Evolutionary conservation across 2,797 vertebrate species (phyloP), one percentile per base, ranked within the genome.

Genomic region (Rhinoraja longicauda): DNA sequence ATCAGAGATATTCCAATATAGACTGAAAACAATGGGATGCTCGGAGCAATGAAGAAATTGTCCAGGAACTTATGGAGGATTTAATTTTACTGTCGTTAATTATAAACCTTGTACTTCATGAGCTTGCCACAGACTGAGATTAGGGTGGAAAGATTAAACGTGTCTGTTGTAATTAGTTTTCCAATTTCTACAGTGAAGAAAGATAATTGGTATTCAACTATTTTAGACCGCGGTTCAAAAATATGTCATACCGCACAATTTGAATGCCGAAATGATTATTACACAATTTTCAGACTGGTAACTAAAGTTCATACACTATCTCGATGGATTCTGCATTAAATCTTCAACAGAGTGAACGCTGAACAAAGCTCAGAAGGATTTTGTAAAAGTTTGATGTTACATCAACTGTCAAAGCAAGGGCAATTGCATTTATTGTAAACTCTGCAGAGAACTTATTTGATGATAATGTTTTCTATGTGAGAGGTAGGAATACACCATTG

Each of bases 21-120:
- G 70, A 24, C 39, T 53, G 72, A 73, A 75, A 73, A 1, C 70
- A 26, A 39, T 92, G 70, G 21, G 24, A 57, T 53, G 70, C 90
- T 75, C 29, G 53, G 90, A 75, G 90, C 24, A 53, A 57, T 92
- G 39, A 92, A 75, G 36, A 92, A 57, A 73, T 73, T 21, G 6
- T 17, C 9, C 24, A 12, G 72, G 19, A 15, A 19, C 39, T 75
- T 36, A 92, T 53, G 45, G 39, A 92, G 72, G 12, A 53, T 75
- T 92, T 92, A 75, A 73, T 92, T 92, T 92, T 92, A 75, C 90
- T 75, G 90, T 53, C 6, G 70, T 91, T 91, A 91, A 91, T 91
- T 91, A 91, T 73, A 21, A 29, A 53, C 70, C 90, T n/a, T 26
- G 29, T 57, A 92, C 29, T 92, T 92, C 53, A 75, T 75, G 70